Evolutionary conservation across 2,797 vertebrate species (phyloP), one percentile per base, ranked within the genome.

Genomic region (Arvicola amphibius): DNA sequence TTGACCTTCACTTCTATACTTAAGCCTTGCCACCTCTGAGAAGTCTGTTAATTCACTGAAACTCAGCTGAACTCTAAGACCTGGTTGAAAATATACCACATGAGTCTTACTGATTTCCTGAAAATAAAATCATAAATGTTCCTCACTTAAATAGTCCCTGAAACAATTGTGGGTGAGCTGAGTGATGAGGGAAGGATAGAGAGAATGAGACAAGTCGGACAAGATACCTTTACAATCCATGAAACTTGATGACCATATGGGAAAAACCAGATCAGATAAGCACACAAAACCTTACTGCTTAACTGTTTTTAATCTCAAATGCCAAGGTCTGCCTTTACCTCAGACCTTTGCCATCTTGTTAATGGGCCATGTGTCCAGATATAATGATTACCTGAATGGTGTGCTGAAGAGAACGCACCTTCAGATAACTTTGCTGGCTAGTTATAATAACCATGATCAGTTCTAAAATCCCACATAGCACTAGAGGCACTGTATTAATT

Each of bases 391-490:
- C 25, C 12, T 65, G 29, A 2, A 34, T 8, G 3, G 46, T 1
- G 2, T 8, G 69, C 34, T 87, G 51, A 91, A 34, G 81, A 27
- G 14, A 79, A 89, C 32, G 23, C 37, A 86, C 2, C 25, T 5
- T 77, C 53, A 89, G 53, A 51, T 80, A 51, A 87, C 92, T 92
- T 53, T 76, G 19, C 32, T 81, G 34, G 32, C 59, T 23, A 56
- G 46, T 40, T 43, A 53, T 65, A 89, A 74, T 53, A 76, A 73
- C 25, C 85, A 6, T n/a, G 65, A 80, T 2, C 7, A 81, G 51
- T 80, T 92, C 56, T 46, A 17, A 96, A 94, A 16, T 83, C 25
- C 32, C 53, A 80, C 13, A 89, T 37, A 53, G 91, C 81, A 34
- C 23, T 80, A 76, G 37, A 67, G 7, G 17, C 23, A 92, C 92